Conservation (phyloP, 2,113 vertebrate genomes). For the Thamnophis sirtalis region DNA sequence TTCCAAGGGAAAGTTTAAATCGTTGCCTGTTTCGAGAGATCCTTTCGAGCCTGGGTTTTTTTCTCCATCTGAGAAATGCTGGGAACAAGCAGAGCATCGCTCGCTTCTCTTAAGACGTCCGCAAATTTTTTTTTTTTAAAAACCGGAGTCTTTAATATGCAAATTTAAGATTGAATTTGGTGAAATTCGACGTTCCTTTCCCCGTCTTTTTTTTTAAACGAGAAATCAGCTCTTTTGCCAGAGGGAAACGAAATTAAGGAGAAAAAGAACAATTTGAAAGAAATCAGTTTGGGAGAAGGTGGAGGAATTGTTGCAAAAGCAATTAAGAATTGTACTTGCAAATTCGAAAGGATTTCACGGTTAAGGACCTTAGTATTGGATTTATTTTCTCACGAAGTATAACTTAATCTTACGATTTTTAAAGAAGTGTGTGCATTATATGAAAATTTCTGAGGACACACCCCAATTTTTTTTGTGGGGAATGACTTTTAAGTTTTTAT, state of each 20-base stretch:
- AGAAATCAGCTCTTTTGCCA: not conserved
- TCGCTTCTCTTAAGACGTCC: not conserved
- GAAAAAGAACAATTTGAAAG: constrained; percentile 37
- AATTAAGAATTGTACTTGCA: constrained; percentile 73
- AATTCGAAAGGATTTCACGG: constrained; percentile 67
- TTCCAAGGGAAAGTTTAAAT: constrained; percentile 43
- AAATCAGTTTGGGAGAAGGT: constrained; percentile 62
- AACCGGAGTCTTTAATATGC: constrained; percentile 53
- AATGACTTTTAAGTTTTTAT: constrained; percentile 55
- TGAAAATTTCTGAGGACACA: constrained; percentile 74
- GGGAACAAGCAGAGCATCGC: not conserved
- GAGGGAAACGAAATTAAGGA: constrained; percentile 20
- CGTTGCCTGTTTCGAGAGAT: not conserved
- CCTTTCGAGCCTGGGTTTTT: not conserved
- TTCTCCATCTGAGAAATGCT: not conserved
- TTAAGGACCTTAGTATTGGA: not conserved
- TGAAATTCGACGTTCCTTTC: constrained; percentile 61
- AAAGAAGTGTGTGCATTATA: constrained; percentile 50
- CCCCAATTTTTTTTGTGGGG: constrained; percentile 64
- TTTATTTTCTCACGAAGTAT: constrained; percentile 15
- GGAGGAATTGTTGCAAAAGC: constrained; percentile 66
- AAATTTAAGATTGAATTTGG: constrained; percentile 72
- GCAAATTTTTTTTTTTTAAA: constrained; percentile 37
- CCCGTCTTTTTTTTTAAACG: not conserved
- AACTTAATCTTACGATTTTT: constrained; percentile 43